Percentiles rank a stretch among this genome's conserved stretches.
Evolutionary conservation across 2,888 invertebrate genomes (phyloP).

Genomic region (Sclerodermus sp.): DNA sequence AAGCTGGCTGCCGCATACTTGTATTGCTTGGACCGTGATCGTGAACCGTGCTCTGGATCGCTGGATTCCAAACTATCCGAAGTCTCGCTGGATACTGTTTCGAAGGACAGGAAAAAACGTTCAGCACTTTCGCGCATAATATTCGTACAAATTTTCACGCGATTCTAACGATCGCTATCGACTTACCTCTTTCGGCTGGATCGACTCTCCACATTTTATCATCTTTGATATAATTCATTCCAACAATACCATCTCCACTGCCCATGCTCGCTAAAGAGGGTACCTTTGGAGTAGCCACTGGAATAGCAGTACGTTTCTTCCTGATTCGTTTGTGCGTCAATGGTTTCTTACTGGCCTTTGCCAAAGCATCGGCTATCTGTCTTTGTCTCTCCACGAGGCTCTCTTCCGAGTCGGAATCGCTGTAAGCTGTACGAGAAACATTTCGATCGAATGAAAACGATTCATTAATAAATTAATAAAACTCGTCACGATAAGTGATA

Average conservation of each 20-base stretch:
- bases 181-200: constrained; percentile 53
- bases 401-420: constrained; percentile 89
- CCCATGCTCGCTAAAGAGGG: constrained; percentile 66
- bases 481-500: neutral
- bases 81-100: constrained; percentile 51
- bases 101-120: too few relatives aligned
- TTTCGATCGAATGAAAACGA: constrained; percentile 4
- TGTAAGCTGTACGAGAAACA: constrained; percentile 65
- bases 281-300: constrained; percentile 83
- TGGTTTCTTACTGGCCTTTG: constrained; percentile 70
- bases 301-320: constrained; percentile 76
- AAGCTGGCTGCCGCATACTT: constrained; percentile 40
- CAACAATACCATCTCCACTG: constrained; percentile 49
- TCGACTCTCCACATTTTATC: constrained; percentile 55
- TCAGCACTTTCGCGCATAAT: too few relatives aligned
- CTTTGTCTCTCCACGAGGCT: constrained; percentile 72
- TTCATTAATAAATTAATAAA: constrained; percentile 3
- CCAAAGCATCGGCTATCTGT: constrained; percentile 63
- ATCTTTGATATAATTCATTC: constrained; percentile 48
- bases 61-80: constrained; percentile 54
- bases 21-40: constrained; percentile 46
- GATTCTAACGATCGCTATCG: neutral
- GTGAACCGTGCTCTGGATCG: constrained; percentile 47
- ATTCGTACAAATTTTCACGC: too few relatives aligned
- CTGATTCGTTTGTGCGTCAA: constrained; percentile 73